Evolutionary conservation across 2,888 invertebrate genomes (phyloP).

Genomic region (Andrena haemorrhoa): DNA sequence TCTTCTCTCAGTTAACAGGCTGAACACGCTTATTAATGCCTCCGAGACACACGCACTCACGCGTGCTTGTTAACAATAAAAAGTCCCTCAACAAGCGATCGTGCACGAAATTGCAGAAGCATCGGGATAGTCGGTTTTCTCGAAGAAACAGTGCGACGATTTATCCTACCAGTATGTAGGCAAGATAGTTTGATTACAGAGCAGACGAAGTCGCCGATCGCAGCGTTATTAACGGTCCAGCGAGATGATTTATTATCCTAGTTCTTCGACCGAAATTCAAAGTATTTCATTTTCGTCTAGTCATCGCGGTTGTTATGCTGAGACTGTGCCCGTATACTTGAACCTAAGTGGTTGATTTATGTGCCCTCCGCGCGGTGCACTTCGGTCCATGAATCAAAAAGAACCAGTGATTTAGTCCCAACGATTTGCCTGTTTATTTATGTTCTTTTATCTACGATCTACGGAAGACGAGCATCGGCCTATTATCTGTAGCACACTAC

Average conservation of each 20-base stretch:
- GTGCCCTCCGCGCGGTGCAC: constrained; percentile 18
- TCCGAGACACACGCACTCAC: too few species aligned
- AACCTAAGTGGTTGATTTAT: constrained; percentile 63
- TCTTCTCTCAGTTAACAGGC: too few species aligned
- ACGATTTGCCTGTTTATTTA: constrained; percentile 62
- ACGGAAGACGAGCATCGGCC: constrained; percentile 10
- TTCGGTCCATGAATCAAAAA: constrained; percentile 56
- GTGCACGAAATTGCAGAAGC: background rate
- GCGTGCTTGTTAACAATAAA: too few species aligned
- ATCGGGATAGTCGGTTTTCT: background rate
- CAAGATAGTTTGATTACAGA: constrained; percentile 20
- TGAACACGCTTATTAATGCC: too few species aligned
- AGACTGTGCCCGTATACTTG: constrained; percentile 38
- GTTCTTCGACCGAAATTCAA: constrained; percentile 27
- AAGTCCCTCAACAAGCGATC: background rate
- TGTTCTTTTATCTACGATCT: constrained; percentile 35
- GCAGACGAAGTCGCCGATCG: background rate
- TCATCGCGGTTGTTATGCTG: constrained; percentile 40
- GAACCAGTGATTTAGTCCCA: constrained; percentile 60
- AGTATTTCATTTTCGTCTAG: constrained; percentile 36
- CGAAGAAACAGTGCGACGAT: constrained; percentile 11
- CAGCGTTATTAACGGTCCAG: constrained; percentile 17
- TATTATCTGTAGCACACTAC: background rate
- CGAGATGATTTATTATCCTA: constrained; percentile 26
- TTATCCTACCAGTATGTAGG: constrained; percentile 8